A percentile compares a stretch with the other conserved stretches of the same genome.
These are phyloP conservation scores for Drosophila subobscura DNA, from an alignment of 1,140 invertebrate genomes.

Conservation along the genomic window DNA sequence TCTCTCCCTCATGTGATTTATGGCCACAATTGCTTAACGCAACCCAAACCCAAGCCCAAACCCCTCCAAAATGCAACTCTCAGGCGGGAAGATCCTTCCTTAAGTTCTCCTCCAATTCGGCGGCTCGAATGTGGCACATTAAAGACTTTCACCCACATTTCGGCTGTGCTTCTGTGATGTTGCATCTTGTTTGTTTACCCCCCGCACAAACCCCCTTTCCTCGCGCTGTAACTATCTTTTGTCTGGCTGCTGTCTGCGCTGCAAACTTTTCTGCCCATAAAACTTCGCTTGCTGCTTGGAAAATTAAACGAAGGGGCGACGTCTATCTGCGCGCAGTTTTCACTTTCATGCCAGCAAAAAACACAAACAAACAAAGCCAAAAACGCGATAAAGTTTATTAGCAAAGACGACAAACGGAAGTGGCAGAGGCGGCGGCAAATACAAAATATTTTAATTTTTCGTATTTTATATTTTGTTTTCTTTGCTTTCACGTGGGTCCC, in stretches of 20 bases:
- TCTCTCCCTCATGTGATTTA: slow-evolving; percentile 39
- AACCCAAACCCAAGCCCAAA: too few relatives aligned
- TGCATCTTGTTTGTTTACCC: neutral
- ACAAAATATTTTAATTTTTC: neutral
- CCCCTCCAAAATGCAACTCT: too few relatives aligned
- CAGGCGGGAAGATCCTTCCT: neutral
- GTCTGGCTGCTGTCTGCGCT: slow-evolving; percentile 10
- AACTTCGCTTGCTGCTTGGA: neutral
- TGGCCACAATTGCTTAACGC: neutral
- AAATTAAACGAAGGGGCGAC: slow-evolving; percentile 8
- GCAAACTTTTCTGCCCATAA: slow-evolving; percentile 14
- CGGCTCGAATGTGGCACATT: neutral
- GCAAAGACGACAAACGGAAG: slow-evolving; percentile 3
- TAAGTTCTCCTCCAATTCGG: neutral
- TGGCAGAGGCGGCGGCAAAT: slow-evolving; percentile 1
- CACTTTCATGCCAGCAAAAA: slow-evolving; percentile 10
- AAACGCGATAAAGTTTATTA: slow-evolving; percentile 27
- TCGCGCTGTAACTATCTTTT: slow-evolving; percentile 10
- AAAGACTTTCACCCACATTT: neutral
- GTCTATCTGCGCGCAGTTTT: slow-evolving; percentile 15
- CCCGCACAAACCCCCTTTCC: neutral
- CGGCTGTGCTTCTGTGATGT: neutral
- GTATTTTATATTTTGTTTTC: too few relatives aligned
- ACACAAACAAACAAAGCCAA: neutral
- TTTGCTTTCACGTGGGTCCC: slow-evolving; percentile 2